phyloP scores from a whole-genome alignment of 2,888 invertebrate genomes.

The Phalangium opilio region DNA sequence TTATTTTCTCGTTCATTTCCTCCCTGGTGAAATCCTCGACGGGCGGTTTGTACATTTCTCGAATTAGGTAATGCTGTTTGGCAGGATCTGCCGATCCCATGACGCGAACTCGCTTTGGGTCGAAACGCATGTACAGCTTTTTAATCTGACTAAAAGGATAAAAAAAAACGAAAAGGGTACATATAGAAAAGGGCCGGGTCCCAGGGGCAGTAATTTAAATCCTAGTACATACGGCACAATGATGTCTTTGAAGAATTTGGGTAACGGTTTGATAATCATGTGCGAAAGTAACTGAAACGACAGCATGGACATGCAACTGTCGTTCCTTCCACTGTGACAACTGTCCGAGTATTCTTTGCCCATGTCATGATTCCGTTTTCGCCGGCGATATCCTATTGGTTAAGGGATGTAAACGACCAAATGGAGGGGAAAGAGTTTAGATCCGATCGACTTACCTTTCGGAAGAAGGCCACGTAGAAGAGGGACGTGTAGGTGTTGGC shows the following conservation, averaged over 20 bases:
- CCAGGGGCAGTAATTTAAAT: no score
- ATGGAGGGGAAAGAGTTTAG: neutral
- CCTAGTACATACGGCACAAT: conserved; percentile 34
- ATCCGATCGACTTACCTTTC: conserved; percentile 22
- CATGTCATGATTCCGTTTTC: conserved; percentile 27
- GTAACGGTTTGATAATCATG: conserved; percentile 34
- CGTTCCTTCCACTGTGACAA: conserved; percentile 26
- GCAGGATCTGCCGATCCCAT: neutral
- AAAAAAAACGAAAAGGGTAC: no score
- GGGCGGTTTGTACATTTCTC: conserved; percentile 31
- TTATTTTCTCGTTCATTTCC: conserved; percentile 37
- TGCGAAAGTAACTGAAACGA: conserved; percentile 36
- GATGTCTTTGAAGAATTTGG: conserved; percentile 33
- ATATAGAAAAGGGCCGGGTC: no score
- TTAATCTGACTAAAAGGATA: neutral
- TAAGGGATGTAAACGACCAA: neutral
- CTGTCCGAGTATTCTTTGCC: conserved; percentile 29
- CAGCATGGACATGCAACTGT: conserved; percentile 33
- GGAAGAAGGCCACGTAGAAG: conserved; percentile 36
- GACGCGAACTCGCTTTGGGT: neutral
- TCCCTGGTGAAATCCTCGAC: conserved; percentile 34
- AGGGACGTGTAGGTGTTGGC: conserved; percentile 36
- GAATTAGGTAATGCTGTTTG: conserved; percentile 25
- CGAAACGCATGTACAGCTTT: neutral
- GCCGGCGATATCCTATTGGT: conserved; percentile 20